Evolutionary conservation across 2,797 vertebrate species (phyloP).

Genomic region (Limnodromus scolopaceus): DNA sequence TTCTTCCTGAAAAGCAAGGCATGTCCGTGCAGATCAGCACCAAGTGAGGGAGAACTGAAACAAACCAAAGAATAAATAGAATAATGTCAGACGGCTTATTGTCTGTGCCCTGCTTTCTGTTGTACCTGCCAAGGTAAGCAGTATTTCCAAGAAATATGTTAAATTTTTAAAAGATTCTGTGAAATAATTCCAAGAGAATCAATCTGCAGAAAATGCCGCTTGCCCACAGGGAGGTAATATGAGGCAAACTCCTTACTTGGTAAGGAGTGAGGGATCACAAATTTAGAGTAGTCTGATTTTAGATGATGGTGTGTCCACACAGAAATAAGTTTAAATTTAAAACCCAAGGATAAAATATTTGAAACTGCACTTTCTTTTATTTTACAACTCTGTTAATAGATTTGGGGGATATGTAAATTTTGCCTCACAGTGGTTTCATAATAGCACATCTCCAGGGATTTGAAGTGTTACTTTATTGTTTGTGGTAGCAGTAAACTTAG

Average conservation of each 20-base stretch:
- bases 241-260: background rate
- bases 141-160: background rate
- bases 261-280: background rate
- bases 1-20: background rate
- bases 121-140: background rate
- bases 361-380: background rate
- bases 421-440: background rate
- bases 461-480: background rate
- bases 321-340: background rate
- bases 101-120: background rate
- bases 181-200: background rate
- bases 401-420: background rate
- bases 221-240: background rate
- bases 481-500: background rate
- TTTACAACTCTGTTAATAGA: background rate
- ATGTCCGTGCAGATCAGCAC: background rate
- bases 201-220: background rate
- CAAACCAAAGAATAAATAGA: background rate
- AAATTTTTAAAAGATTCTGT: background rate
- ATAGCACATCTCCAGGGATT: background rate
- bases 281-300: background rate
- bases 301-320: background rate
- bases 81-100: background rate
- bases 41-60: background rate
- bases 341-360: background rate